Evolutionary conservation across 2,888 invertebrate genomes (phyloP).

Genomic region (Catocala sponsa): DNA sequence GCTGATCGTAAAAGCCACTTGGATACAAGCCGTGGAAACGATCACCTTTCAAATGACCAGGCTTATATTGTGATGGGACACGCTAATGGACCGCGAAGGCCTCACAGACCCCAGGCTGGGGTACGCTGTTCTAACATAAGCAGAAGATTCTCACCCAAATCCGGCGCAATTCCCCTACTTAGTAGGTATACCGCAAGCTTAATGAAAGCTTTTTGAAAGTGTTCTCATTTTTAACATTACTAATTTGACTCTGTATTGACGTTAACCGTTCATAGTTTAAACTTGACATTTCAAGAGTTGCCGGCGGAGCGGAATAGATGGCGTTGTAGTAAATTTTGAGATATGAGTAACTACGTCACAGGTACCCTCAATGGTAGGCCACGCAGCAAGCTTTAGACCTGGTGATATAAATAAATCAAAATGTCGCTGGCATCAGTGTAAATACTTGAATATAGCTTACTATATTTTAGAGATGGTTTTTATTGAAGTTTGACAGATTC

Average conservation of each 20-base stretch:
- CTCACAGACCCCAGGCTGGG: too few species aligned
- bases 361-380: neutral
- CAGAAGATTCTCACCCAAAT: too few species aligned
- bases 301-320: constrained; percentile 11
- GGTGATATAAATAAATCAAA: constrained; percentile 51
- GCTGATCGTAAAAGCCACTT: too few species aligned
- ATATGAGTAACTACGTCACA: neutral
- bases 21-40: too few species aligned
- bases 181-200: too few species aligned
- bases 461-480: constrained; percentile 38
- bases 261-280: neutral
- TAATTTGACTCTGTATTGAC: constrained; percentile 2
- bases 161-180: too few species aligned
- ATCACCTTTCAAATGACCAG: too few species aligned
- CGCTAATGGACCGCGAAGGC: too few species aligned
- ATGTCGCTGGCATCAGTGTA: constrained; percentile 42
- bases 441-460: constrained; percentile 51
- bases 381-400: constrained; percentile 21
- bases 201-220: too few species aligned
- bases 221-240: neutral
- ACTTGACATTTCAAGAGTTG: constrained; percentile 1
- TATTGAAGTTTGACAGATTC: constrained; percentile 26
- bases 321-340: constrained; percentile 15
- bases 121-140: too few species aligned
- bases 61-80: too few species aligned